Percentiles rank a stretch among this genome's conserved stretches.
Evolutionary conservation across 1,140 invertebrate genomes (phyloP).

Genomic region (Tetraneura akinire): DNA sequence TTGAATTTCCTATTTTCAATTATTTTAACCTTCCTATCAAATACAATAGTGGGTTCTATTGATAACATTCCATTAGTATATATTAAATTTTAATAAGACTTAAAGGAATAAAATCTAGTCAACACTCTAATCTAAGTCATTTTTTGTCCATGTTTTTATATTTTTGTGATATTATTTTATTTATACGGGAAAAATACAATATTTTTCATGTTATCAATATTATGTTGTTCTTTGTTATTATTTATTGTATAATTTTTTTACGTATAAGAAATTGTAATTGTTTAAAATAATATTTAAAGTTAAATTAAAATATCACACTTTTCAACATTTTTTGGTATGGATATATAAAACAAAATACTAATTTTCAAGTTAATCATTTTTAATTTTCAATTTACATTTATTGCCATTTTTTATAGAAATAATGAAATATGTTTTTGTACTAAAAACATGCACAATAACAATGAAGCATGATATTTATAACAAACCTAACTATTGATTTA

Average conservation of each 20-base stretch:
- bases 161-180: slow-evolving; percentile 48
- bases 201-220: slow-evolving; percentile 41
- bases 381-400: background rate
- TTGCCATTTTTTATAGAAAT: background rate
- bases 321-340: background rate
- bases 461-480: background rate
- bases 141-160: background rate
- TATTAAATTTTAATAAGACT: background rate
- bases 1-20: background rate
- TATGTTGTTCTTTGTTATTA: slow-evolving; percentile 30
- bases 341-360: background rate
- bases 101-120: slow-evolving; percentile 10
- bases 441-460: background rate
- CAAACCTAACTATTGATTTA: slow-evolving; percentile 15
- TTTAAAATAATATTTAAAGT: slow-evolving; percentile 4
- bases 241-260: slow-evolving; percentile 13
- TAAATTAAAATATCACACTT: background rate
- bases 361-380: background rate
- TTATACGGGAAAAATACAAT: slow-evolving; percentile 23
- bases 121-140: background rate
- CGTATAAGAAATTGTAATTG: background rate
- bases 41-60: background rate
- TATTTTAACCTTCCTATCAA: slow-evolving; percentile 11
- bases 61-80: background rate
- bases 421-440: background rate